These are phyloP conservation scores for Eurystomus glaucurus DNA, from an alignment of 2,797 vertebrate species.

Conservation along the genomic window DNA sequence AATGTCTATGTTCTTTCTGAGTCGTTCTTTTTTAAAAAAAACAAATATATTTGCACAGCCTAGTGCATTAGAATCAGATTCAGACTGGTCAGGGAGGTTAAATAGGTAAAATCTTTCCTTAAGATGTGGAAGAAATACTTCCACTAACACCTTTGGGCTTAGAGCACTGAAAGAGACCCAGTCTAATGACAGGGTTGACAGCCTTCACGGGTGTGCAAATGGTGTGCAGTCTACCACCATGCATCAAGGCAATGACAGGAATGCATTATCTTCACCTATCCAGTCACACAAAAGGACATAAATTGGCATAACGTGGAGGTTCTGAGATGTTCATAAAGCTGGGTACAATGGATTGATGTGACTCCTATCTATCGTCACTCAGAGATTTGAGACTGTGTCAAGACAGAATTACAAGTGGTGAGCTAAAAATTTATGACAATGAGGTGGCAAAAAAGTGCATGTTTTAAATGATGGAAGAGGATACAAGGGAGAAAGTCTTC, in stretches of 20 bases:
- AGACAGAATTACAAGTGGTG: not conserved
- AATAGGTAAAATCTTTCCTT: not conserved
- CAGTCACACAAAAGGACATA: not conserved
- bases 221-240: accelerated
- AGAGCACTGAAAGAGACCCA: not conserved
- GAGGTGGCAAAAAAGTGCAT: not conserved
- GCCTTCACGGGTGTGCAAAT: accelerated
- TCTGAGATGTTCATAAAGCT: not conserved
- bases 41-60: not conserved
- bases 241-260: not conserved
- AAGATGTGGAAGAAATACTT: not conserved
- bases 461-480: not conserved
- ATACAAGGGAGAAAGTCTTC: not conserved
- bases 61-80: not conserved
- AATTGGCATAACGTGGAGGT: not conserved
- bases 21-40: not conserved
- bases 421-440: not conserved
- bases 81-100: not conserved
- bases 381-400: not conserved
- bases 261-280: not conserved
- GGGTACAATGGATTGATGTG: not conserved
- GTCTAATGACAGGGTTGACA: not conserved
- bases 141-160: not conserved
- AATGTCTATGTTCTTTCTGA: not conserved
- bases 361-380: not conserved